phyloP scores from a whole-genome alignment of 2,113 vertebrate genomes.

The Megaleporinus macrocephalus region DNA sequence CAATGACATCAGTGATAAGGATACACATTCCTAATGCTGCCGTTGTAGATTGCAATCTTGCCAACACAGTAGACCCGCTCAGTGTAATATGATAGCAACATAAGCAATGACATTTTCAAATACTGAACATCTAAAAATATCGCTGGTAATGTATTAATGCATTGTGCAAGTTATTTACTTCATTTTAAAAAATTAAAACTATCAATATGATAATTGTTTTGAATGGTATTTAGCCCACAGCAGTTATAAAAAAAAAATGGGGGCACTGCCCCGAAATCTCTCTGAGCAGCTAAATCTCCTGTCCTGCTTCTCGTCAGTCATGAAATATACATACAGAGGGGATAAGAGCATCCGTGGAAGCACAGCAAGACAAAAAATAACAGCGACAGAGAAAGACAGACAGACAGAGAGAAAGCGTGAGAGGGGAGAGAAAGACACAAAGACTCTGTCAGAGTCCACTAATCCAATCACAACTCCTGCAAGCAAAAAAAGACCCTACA shows the following conservation, averaged over 20 bases:
- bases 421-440: not conserved
- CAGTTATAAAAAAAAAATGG: not conserved
- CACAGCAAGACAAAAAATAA: not conserved
- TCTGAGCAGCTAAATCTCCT: not conserved
- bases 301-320: constrained; percentile 9
- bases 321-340: constrained; percentile 54
- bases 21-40: too few relatives aligned
- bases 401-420: not conserved
- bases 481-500: constrained; percentile 34
- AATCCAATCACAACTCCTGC: constrained; percentile 18
- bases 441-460: constrained; percentile 27
- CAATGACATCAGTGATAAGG: too few relatives aligned
- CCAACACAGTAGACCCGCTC: too few relatives aligned
- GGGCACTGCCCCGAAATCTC: not conserved
- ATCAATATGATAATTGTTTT: too few relatives aligned
- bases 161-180: too few relatives aligned
- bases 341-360: not conserved
- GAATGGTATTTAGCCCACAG: not conserved
- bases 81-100: too few relatives aligned
- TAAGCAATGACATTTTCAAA: too few relatives aligned
- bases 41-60: too few relatives aligned
- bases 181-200: too few relatives aligned
- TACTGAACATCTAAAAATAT: too few relatives aligned
- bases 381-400: not conserved
- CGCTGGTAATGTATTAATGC: too few relatives aligned